A percentile compares a stretch with the other conserved stretches of the same genome.
Evolutionary conservation across 92 coral and sea anemone species (phyloP).

Genomic region (Actinernus sp.): DNA sequence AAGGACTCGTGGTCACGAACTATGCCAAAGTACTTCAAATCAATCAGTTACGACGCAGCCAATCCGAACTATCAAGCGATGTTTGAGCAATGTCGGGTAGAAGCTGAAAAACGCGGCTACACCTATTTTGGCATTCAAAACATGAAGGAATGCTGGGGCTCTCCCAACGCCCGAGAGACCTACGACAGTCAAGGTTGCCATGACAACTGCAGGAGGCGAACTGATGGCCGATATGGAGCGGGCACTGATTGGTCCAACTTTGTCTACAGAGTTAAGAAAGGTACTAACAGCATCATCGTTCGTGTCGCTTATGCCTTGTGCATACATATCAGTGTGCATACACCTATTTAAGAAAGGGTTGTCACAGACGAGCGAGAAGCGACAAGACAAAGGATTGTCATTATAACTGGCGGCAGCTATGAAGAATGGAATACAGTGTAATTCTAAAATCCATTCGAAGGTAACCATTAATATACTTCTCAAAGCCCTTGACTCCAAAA

Average conservation of each 20-base stretch:
- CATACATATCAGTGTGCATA: too few species aligned
- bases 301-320: too few species aligned
- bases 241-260: conserved; percentile 19
- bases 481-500: too few species aligned
- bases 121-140: conserved; percentile 24
- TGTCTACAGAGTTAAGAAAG: conserved; percentile 7
- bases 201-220: conserved; percentile 11
- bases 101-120: conserved; percentile 19
- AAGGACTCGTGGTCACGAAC: conserved; percentile 6
- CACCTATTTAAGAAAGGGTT: too few species aligned
- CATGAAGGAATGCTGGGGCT: too few species aligned
- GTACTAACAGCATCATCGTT: too few species aligned
- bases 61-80: conserved; percentile 10
- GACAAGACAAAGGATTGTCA: too few species aligned
- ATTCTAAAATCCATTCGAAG: too few species aligned
- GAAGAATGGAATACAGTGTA: too few species aligned
- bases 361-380: too few species aligned
- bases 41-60: neutral
- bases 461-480: too few species aligned
- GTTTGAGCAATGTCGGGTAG: conserved; percentile 21
- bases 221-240: neutral
- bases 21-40: conserved; percentile 26
- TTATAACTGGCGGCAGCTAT: too few species aligned
- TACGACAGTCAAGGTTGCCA: conserved; percentile 13
- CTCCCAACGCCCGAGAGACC: neutral